Conservation (phyloP, 2,113 vertebrate species). For the Callopanchax toddi region DNA sequence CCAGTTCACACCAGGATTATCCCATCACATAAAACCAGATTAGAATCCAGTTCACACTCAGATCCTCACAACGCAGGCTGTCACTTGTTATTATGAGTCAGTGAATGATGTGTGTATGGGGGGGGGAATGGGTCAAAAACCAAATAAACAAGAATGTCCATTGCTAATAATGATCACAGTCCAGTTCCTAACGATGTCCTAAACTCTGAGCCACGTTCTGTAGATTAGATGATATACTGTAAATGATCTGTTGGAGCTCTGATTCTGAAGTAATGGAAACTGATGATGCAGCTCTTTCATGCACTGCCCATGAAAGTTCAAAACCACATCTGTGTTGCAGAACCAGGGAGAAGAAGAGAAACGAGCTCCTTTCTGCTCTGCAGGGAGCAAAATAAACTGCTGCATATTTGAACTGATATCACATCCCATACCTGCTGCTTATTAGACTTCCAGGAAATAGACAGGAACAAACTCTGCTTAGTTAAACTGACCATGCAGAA, state of each 20-base stretch:
- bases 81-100: too few species aligned
- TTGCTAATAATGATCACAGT: too few species aligned
- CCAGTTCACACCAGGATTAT: conserved; percentile 25
- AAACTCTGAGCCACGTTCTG: too few species aligned
- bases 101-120: too few species aligned
- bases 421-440: background rate
- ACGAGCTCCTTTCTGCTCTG: background rate
- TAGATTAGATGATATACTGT: too few species aligned
- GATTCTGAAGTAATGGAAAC: background rate
- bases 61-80: conserved; percentile 10
- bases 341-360: background rate
- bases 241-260: background rate
- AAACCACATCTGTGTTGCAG: background rate
- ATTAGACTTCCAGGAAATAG: background rate
- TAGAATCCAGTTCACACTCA: conserved; percentile 31
- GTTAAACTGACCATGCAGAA: too few species aligned
- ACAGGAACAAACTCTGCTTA: background rate
- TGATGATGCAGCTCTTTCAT: background rate
- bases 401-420: background rate
- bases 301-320: background rate
- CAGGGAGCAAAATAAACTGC: background rate
- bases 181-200: too few species aligned
- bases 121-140: too few species aligned
- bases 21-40: conserved; percentile 33
- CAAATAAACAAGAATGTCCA: background rate